Percentiles rank a stretch among this genome's conserved stretches.
Evolutionary conservation across 2,113 vertebrate genomes (phyloP).

Genomic region (human): GRCh38 chr6:55290501-55291000

Average conservation of each 20-base stretch:
- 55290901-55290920: background rate
- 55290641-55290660: background rate
- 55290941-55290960: background rate
- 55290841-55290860: background rate
- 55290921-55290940: background rate
- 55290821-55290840: background rate
- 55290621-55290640: background rate
- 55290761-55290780: background rate
- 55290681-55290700: background rate
- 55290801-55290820: background rate
- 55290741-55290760: background rate
- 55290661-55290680: background rate
- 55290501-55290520: background rate
- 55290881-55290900: background rate
- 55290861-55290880: background rate
- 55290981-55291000: too few relatives aligned
- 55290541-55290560: background rate
- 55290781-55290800: background rate
- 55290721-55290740: background rate
- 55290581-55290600: background rate
- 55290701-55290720: background rate
- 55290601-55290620: background rate
- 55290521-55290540: background rate
- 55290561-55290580: background rate
- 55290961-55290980: too few relatives aligned